phyloP scores from a whole-genome alignment of 2,113 vertebrate species.

The Gadus chalcogrammus region DNA sequence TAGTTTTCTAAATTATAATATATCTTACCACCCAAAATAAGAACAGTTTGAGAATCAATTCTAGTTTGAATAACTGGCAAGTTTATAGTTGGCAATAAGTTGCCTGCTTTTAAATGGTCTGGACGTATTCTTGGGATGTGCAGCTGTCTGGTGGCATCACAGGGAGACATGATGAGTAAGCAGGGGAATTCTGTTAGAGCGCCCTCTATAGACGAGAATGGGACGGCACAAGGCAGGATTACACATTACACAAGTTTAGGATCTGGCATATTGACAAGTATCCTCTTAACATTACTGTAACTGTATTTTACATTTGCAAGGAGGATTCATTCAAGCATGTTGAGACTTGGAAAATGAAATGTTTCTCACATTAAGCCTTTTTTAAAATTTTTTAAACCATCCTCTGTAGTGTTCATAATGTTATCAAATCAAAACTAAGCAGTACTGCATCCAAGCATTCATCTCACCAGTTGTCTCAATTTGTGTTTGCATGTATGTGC shows the following conservation, averaged over 20 bases:
- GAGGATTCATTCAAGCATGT: no score
- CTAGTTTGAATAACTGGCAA: background rate
- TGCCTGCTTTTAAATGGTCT: constrained; percentile 51
- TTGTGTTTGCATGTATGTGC: no score
- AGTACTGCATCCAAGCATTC: no score
- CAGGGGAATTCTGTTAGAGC: constrained; percentile 64
- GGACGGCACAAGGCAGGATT: background rate
- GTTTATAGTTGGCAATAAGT: constrained; percentile 13
- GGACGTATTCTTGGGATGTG: constrained; percentile 65
- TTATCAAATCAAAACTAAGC: no score
- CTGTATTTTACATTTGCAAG: no score
- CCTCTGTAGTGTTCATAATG: no score
- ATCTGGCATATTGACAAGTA: no score
- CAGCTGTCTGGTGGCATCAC: constrained; percentile 74
- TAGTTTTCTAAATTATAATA: background rate
- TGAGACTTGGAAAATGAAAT: no score
- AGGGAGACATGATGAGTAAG: constrained; percentile 70
- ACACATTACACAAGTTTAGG: background rate
- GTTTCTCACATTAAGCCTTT: no score
- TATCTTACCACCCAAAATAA: background rate
- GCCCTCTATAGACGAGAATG: constrained; percentile 60
- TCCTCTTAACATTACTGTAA: no score
- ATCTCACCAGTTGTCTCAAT: no score
- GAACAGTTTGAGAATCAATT: background rate
- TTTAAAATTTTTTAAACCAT: no score